phyloP scores from a whole-genome alignment of 2,113 vertebrate genomes.

The Periophthalmodon schlosseri region DNA sequence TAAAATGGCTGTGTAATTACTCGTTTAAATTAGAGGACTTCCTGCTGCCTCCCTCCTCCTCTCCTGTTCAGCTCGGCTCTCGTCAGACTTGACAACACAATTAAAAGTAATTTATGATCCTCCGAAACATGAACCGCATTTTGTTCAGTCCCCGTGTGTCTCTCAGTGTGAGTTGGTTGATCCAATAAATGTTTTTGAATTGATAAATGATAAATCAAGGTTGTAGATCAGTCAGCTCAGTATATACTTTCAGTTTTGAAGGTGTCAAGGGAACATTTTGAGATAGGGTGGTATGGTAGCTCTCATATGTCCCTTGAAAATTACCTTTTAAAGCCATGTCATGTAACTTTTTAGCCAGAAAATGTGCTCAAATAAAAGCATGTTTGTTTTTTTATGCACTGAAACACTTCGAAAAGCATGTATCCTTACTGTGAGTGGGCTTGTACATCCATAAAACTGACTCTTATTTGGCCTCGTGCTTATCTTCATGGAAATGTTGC shows the following conservation, averaged over 20 bases:
- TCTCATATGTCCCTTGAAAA: no score
- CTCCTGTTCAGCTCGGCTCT: background rate
- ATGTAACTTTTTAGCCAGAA: no score
- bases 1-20: conserved; percentile 57
- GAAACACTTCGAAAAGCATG: no score
- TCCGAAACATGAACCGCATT: background rate
- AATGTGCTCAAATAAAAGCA: no score
- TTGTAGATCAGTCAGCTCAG: no score
- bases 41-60: conserved; percentile 10
- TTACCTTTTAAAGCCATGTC: no score
- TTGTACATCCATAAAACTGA: no score
- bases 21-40: conserved; percentile 51
- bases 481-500: no score
- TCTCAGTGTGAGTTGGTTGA: background rate
- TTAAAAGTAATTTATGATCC: background rate
- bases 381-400: no score
- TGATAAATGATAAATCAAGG: background rate
- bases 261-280: background rate
- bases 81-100: background rate
- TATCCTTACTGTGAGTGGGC: no score
- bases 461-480: no score
- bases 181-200: background rate
- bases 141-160: background rate
- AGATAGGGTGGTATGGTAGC: background rate
- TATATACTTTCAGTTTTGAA: no score